phyloP scores from a whole-genome alignment of 2,113 vertebrate genomes.

The Eidolon helvum region DNA sequence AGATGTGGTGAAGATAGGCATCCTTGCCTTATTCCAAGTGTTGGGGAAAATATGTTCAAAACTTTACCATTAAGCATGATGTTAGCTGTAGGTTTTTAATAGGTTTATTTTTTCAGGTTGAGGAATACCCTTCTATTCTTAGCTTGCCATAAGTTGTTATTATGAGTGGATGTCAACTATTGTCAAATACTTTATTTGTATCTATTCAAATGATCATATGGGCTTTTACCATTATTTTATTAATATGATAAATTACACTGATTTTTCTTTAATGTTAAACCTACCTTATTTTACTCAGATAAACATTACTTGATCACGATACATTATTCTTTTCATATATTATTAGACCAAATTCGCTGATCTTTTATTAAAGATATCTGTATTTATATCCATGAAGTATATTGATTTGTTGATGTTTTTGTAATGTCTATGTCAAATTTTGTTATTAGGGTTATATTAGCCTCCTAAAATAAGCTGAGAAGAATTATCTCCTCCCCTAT shows the following conservation, averaged over 20 bases:
- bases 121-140: neutral
- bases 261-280: neutral
- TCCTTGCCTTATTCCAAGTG: neutral
- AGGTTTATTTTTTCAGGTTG: neutral
- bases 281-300: neutral
- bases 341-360: neutral
- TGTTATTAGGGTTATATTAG: neutral
- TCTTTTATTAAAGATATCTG: neutral
- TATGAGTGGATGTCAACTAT: neutral
- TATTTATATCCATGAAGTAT: neutral
- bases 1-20: neutral
- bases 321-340: conserved; percentile 5
- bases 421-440: neutral
- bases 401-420: neutral
- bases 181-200: neutral
- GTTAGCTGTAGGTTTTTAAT: neutral
- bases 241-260: neutral
- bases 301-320: neutral
- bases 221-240: neutral
- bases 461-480: neutral
- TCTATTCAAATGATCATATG: neutral
- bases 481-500: neutral
- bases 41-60: neutral
- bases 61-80: neutral
- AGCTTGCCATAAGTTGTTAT: neutral